phyloP scores from a whole-genome alignment of 2,888 invertebrate genomes.

The Eumerus sabulonum region DNA sequence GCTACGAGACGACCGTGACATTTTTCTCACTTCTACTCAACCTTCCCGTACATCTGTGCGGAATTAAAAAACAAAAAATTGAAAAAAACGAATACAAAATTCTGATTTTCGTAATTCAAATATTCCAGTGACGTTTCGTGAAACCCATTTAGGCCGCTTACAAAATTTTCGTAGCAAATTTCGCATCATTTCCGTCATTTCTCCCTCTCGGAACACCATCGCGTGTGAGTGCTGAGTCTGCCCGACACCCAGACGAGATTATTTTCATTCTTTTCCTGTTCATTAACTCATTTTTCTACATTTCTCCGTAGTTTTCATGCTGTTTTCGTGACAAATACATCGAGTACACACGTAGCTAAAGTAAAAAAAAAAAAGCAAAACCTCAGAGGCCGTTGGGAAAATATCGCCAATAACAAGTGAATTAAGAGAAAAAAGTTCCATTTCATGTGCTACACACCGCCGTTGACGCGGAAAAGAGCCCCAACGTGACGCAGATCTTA shows the following conservation, averaged over 20 bases:
- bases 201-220: neutral
- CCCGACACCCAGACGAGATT: slow-evolving; percentile 11
- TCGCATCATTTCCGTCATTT: neutral
- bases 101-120: slow-evolving; percentile 14
- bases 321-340: slow-evolving; percentile 31
- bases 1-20: slow-evolving; percentile 26
- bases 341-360: neutral
- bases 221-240: neutral
- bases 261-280: slow-evolving; percentile 17
- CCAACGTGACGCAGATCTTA: slow-evolving; percentile 66
- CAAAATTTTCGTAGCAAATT: slow-evolving; percentile 1
- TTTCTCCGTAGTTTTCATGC: slow-evolving; percentile 4
- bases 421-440: slow-evolving; percentile 18
- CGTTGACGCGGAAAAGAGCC: slow-evolving; percentile 19
- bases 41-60: slow-evolving; percentile 30
- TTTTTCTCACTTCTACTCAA: slow-evolving; percentile 32
- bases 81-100: slow-evolving; percentile 21
- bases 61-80: slow-evolving; percentile 28
- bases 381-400: slow-evolving; percentile 5
- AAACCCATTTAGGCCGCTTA: neutral
- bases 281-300: neutral
- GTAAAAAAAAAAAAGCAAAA: slow-evolving; percentile 9
- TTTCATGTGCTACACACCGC: slow-evolving; percentile 4
- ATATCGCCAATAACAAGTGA: too few species aligned
- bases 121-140: neutral